These are phyloP conservation scores for Lamellibrachia satsuma DNA, from an alignment of 2,888 invertebrate species.

Conservation along the genomic window DNA sequence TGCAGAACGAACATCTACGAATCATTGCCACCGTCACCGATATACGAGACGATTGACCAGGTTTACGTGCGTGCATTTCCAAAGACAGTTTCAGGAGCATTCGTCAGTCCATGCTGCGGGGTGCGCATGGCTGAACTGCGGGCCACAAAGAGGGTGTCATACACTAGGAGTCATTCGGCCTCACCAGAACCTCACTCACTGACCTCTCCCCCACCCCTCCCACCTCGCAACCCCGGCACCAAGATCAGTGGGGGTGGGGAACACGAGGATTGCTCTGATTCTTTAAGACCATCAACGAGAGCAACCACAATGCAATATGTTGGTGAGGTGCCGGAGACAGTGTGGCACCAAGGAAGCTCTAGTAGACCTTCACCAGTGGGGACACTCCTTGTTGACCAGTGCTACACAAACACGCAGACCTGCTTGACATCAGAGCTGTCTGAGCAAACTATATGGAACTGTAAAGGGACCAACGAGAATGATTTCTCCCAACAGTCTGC, in stretches of 20 bases:
- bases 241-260: background rate
- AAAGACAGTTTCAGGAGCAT: background rate
- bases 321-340: background rate
- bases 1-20: conserved; percentile 2
- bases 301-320: background rate
- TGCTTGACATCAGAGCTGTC: background rate
- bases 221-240: background rate
- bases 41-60: background rate
- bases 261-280: background rate
- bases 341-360: background rate
- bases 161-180: conserved; percentile 30
- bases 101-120: conserved; percentile 35
- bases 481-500: background rate
- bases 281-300: background rate
- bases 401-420: background rate
- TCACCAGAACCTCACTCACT: conserved; percentile 28
- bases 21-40: background rate
- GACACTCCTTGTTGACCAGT: background rate
- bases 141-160: conserved; percentile 29
- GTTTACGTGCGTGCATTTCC: background rate
- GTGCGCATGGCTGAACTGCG: conserved; percentile 35
- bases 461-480: background rate
- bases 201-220: background rate
- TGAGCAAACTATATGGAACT: background rate
- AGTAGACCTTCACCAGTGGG: background rate